Evolutionary conservation across 2,888 invertebrate species (phyloP).

Genomic region (Lottia gigantea): DNA sequence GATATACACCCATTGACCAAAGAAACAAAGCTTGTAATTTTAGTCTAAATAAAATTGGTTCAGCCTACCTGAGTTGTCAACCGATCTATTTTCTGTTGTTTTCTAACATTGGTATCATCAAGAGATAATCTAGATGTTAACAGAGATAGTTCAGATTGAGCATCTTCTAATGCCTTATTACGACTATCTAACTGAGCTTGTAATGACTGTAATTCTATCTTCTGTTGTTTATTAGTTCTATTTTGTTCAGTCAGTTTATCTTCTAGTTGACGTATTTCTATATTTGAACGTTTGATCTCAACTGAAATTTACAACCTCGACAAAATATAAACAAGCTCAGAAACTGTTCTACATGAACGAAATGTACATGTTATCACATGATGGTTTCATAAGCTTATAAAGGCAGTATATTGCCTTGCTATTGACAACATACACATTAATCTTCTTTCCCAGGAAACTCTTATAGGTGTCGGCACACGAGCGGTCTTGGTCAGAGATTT

Average conservation of each 20-base stretch:
- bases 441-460: too few relatives aligned
- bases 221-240: constrained; percentile 41
- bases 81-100: constrained; percentile 51
- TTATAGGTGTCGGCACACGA: too few relatives aligned
- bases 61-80: constrained; percentile 46
- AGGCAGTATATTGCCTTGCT: too few relatives aligned
- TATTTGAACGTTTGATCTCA: constrained; percentile 33
- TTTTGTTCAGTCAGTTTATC: constrained; percentile 41
- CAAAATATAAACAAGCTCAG: too few relatives aligned
- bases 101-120: constrained; percentile 36
- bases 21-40: too few relatives aligned
- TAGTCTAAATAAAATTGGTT: too few relatives aligned
- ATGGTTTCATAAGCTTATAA: too few relatives aligned
- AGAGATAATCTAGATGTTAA: constrained; percentile 35
- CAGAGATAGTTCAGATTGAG: constrained; percentile 44
- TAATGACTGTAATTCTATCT: constrained; percentile 49
- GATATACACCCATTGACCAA: too few relatives aligned
- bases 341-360: too few relatives aligned
- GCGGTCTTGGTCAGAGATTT: too few relatives aligned
- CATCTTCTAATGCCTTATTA: constrained; percentile 51
- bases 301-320: constrained; percentile 29
- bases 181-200: constrained; percentile 49
- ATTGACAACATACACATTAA: too few relatives aligned
- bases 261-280: constrained; percentile 37
- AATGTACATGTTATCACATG: too few relatives aligned